Percentiles rank a stretch among this genome's conserved stretches.
Evolutionary conservation across 2,797 vertebrate species (phyloP).

Genomic region (Eospalax fontanierii): DNA sequence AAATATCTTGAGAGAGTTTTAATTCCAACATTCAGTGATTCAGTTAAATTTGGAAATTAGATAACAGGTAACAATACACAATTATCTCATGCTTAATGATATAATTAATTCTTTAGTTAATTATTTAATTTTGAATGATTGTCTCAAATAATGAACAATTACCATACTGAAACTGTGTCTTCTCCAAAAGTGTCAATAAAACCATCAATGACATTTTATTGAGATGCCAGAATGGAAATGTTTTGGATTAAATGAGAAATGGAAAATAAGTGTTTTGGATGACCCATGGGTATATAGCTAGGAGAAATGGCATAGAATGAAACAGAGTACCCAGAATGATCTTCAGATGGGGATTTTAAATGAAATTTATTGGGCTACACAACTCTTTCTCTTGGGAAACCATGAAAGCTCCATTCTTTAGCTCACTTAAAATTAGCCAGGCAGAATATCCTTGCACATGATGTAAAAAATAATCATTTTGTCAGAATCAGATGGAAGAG

Average conservation of each 20-base stretch:
- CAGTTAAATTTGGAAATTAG: slow-evolving; percentile 27
- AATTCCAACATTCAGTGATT: slow-evolving; percentile 28
- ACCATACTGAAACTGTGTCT: slow-evolving; percentile 26
- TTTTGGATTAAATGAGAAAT: background rate
- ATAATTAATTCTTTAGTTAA: too few relatives aligned
- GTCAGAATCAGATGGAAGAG: slow-evolving; percentile 62
- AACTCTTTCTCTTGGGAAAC: slow-evolving; percentile 46
- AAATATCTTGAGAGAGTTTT: slow-evolving; percentile 62
- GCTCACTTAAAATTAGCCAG: slow-evolving; percentile 70
- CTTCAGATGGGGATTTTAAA: slow-evolving; percentile 44
- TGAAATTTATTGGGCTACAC: slow-evolving; percentile 42
- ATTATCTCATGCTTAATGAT: background rate
- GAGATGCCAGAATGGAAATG: background rate
- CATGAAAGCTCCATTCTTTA: slow-evolving; percentile 64
- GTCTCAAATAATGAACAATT: slow-evolving; percentile 30
- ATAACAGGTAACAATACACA: slow-evolving; percentile 40
- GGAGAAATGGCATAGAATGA: slow-evolving; percentile 17
- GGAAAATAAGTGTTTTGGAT: slow-evolving; percentile 36
- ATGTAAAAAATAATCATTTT: slow-evolving; percentile 68
- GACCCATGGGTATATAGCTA: slow-evolving; percentile 28
- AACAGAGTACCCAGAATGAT: slow-evolving; percentile 17
- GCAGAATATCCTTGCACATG: slow-evolving; percentile 40
- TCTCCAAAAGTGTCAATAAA: slow-evolving; percentile 41
- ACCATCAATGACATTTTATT: slow-evolving; percentile 16
- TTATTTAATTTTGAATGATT: background rate